Conservation (phyloP, 2,888 invertebrate species). For the Drosophila testacea region DNA sequence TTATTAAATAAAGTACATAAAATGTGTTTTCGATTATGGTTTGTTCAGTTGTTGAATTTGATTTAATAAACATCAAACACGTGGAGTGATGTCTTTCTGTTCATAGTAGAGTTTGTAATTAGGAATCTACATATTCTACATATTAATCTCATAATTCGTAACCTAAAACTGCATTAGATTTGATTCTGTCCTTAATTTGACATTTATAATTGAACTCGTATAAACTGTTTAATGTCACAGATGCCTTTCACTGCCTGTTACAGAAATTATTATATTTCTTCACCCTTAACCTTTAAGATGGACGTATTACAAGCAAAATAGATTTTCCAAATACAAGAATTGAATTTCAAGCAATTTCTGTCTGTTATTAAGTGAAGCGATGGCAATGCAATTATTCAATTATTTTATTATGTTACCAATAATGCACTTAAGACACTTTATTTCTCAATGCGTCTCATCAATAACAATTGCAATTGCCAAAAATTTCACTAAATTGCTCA, state of each 20-base stretch:
- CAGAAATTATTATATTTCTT: too few relatives aligned
- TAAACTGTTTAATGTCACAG: too few relatives aligned
- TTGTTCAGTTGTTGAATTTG: not conserved
- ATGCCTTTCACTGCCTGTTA: too few relatives aligned
- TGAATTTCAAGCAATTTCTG: not conserved
- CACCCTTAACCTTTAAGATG: not conserved
- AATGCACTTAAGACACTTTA: constrained; percentile 11
- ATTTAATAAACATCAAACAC: not conserved
- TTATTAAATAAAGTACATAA: not conserved
- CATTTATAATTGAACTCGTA: too few relatives aligned
- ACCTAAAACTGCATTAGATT: too few relatives aligned
- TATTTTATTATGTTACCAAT: constrained; percentile 16
- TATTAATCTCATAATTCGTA: too few relatives aligned
- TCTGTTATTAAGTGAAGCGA: constrained; percentile 17
- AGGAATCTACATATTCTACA: too few relatives aligned
- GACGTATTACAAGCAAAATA: not conserved
- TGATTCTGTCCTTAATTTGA: too few relatives aligned
- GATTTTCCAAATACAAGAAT: not conserved
- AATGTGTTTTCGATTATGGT: not conserved
- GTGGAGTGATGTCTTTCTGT: too few relatives aligned
- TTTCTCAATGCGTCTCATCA: constrained; percentile 47
- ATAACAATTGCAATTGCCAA: constrained; percentile 61
- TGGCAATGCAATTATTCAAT: constrained; percentile 51
- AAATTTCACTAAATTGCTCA: constrained; percentile 35
- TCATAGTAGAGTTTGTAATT: too few relatives aligned